These are phyloP conservation scores for Conus betulinus DNA, from an alignment of 1,140 invertebrate species.

Conservation along the genomic window DNA sequence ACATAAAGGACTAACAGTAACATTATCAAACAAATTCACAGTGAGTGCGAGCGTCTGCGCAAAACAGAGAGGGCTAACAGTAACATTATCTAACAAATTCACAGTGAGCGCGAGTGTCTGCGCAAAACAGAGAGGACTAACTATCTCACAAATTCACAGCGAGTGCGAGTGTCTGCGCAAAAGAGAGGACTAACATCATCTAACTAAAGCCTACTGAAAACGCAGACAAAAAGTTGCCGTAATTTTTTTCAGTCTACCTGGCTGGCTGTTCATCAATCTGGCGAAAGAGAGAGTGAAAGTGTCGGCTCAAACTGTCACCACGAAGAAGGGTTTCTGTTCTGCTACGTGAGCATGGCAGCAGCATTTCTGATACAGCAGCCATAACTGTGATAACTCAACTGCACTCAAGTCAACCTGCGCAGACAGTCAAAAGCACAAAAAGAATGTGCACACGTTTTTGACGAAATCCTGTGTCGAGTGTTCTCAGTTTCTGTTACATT, in stretches of 20 bases:
- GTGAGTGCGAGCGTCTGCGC: no score
- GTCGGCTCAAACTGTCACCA: conserved; percentile 55
- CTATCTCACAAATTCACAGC: no score
- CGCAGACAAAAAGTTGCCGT: neutral
- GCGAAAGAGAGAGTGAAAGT: conserved; percentile 62
- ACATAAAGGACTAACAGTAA: no score
- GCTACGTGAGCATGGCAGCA: conserved; percentile 61
- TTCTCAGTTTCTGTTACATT: neutral
- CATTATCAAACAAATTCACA: no score
- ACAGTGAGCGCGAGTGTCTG: no score
- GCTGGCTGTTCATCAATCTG: conserved; percentile 43
- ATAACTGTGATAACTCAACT: neutral
- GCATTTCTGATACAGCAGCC: conserved; percentile 47
- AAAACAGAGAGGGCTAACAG: no score
- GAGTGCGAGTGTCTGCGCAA: no score
- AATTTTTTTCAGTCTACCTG: neutral
- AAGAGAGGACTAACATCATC: no score
- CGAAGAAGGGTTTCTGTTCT: conserved; percentile 58
- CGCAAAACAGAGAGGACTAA: no score
- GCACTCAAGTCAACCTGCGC: neutral
- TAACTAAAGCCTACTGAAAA: neutral
- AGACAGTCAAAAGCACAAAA: neutral
- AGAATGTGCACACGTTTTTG: neutral
- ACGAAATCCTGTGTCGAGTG: neutral
- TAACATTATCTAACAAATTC: no score